Base-by-base conservation (phyloP, 2,113 vertebrate genomes). In the Neolamprologus kungweensis region DNA sequence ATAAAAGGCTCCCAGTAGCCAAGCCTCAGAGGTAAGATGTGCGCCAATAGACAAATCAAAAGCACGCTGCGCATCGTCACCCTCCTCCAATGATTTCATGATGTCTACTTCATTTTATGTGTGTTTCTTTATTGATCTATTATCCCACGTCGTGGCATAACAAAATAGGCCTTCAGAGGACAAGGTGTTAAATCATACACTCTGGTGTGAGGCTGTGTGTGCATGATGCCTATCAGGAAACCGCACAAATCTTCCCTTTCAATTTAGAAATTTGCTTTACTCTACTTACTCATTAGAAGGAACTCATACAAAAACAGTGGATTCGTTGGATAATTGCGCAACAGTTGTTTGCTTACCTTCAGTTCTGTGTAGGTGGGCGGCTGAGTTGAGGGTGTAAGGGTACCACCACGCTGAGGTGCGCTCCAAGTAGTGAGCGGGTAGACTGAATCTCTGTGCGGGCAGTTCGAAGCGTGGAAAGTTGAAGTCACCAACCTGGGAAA, bases 391-490 rank as follows among this genome's bases (percentile, higher is more conserved):
- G 50, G 98, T 97, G 95, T 99, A 99, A 7, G 98, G 97, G 94
- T 99, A 99, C 98, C 98, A 99, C 98, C 98, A 99, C 53, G 98
- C 97, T 89, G 98, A 98, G 79, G 97, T 97, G 84, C 98, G 96
- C 96, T 99, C 98, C 95, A 99, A 89, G 95, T 98, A 99, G 95
- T 98, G 98, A 23, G 98, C 97, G n/a, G 98, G 98, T 85, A 99
- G 94, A 58, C 97, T 97, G 92, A 99, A 98, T 91, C 98, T 97
- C 93, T 99, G 98, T n/a, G 96, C 92, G 37, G 98, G 97, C 96
- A 99, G 96, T 95, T 99, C 98, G 88, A 99, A 98, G 93, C 98
- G 97, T 47, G 98, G 98, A 82, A 99, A 98, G 94, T 96, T 96
- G 93, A 99, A 96, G 80, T 98, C 98, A 53, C 97, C 98, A 94